Evolutionary conservation across 2,797 vertebrate species (phyloP).

Genomic region (Danio jaintianensis): DNA sequence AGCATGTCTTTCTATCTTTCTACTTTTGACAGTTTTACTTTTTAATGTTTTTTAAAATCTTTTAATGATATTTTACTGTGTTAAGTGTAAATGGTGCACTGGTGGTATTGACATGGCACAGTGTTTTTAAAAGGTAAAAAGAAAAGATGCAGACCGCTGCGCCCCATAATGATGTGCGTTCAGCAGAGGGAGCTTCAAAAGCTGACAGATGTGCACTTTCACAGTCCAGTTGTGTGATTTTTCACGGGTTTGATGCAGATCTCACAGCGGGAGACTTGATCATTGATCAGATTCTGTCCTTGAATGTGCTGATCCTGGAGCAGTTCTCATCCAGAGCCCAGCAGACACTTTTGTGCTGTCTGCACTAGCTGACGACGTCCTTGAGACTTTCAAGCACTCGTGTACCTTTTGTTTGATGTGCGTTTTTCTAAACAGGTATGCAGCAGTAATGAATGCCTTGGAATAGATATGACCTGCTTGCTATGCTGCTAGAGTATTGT

Average conservation of each 20-base stretch:
- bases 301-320: slow-evolving; percentile 24
- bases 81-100: too few relatives aligned
- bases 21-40: too few relatives aligned
- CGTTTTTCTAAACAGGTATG: slow-evolving; percentile 58
- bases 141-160: neutral
- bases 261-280: neutral
- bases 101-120: too few relatives aligned
- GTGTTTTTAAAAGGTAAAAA: too few relatives aligned
- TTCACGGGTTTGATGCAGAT: slow-evolving; percentile 8
- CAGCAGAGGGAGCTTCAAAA: slow-evolving; percentile 7
- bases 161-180: neutral
- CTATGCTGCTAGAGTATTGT: slow-evolving; percentile 50
- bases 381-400: slow-evolving; percentile 42
- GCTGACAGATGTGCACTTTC: slow-evolving; percentile 14
- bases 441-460: slow-evolving; percentile 59
- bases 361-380: slow-evolving; percentile 22
- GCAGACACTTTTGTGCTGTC: neutral
- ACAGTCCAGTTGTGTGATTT: slow-evolving; percentile 3
- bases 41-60: too few relatives aligned
- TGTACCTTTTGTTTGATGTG: slow-evolving; percentile 40
- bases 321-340: slow-evolving; percentile 1
- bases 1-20: too few relatives aligned
- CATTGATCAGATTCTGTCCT: slow-evolving; percentile 20
- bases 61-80: too few relatives aligned
- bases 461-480: slow-evolving; percentile 49